These are phyloP conservation scores for Huso huso DNA, from an alignment of 2,797 vertebrate genomes.

Conservation along the genomic window DNA sequence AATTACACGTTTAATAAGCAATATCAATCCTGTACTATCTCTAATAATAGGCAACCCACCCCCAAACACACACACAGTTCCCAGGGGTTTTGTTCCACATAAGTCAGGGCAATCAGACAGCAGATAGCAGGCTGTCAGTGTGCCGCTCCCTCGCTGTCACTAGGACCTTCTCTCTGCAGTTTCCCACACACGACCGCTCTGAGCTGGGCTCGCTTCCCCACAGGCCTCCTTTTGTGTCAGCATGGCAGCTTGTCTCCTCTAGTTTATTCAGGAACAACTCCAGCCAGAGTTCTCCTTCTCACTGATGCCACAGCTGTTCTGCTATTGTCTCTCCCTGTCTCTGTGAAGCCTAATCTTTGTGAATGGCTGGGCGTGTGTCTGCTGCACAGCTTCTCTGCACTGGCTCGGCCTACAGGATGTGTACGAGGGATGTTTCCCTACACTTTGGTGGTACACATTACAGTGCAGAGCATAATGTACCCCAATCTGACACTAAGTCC, in stretches of 20 bases:
- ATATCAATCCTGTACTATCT: no score
- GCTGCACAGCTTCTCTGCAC: no score
- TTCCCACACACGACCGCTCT: conserved; percentile 4
- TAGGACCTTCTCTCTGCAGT: background rate
- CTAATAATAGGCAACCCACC: no score
- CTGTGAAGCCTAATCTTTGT: no score
- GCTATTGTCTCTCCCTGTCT: conserved; percentile 1
- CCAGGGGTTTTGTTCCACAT: background rate
- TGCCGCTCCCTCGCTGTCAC: background rate
- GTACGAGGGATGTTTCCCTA: no score
- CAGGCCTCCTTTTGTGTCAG: background rate
- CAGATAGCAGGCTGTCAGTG: conserved; percentile 9
- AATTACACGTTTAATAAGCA: no score
- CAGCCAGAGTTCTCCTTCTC: background rate
- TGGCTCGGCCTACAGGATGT: no score
- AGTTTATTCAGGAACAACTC: background rate
- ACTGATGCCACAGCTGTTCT: conserved; percentile 10
- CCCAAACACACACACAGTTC: background rate
- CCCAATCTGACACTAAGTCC: no score
- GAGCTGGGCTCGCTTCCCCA: background rate
- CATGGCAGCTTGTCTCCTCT: background rate
- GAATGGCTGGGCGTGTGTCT: no score
- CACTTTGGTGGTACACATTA: no score
- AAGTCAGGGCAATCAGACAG: background rate
- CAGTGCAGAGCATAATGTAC: no score